Base-by-base conservation (phyloP, 37 sponge, comb jelly and placozoan genomes). In the Halichondria panicea region DNA sequence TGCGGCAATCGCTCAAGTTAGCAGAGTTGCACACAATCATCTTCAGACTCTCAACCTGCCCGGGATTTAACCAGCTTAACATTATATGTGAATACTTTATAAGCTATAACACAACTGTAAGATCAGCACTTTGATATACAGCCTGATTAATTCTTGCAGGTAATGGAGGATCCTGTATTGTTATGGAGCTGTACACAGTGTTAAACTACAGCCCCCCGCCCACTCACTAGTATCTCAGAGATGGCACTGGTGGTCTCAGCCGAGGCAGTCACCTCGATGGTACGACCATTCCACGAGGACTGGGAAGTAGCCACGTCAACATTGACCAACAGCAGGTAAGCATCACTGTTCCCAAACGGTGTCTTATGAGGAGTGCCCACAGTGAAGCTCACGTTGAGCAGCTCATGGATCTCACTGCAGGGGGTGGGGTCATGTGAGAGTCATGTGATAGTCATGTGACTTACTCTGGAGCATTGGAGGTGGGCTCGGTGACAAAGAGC, bases 21-120 rank as follows among this genome's bases (percentile, higher is more conserved):
- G 60, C 3, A 31, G 84, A 87, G 58, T 73, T 87, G 21, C 35
- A 28, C 2, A 81, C 92, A 2, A 92, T 57, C 88, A 92, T 58
- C 71, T 87, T 92, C 19, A 92, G 62, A 43, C 80, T 74, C 22
- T 87, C 81, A 13, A 92, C 84, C 92, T 92, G 56, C 0, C 57
- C n/a, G 34, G 31, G 52, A 24, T 36, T 48, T 48, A 13, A 18
- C 9, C 13, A 48, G 50, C 50, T 18, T 13, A 48, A 13, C 13
- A 13, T 48, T 21, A 11, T 58, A 58, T 58, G 60, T 22, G n/a
- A 27, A 58, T 7, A 24, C 12, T 7, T 25, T 58, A 58, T 58
- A 21, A 7, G 6, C 27, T 58, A n/a, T n/a, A n/a, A n/a, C n/a
- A n/a, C n/a, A n/a, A n/a, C n/a, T n/a, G n/a, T n/a, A n/a, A n/a